Percentiles rank a stretch among this genome's conserved stretches.
Evolutionary conservation across 2,888 invertebrate species (phyloP).

Genomic region (Hyposoter didymator): DNA sequence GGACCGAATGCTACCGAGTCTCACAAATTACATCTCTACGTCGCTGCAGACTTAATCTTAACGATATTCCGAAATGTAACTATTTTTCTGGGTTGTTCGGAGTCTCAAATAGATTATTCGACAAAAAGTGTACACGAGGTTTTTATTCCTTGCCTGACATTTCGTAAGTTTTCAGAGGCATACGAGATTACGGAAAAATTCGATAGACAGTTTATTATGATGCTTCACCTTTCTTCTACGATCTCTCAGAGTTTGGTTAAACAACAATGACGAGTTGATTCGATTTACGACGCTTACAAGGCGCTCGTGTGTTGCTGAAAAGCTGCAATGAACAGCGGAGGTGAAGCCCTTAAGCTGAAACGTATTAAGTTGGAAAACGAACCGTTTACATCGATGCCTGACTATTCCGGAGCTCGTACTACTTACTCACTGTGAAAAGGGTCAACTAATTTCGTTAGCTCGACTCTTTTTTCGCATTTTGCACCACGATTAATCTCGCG

Average conservation of each 20-base stretch:
- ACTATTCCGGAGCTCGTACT: constrained; percentile 4
- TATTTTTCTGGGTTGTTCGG: neutral
- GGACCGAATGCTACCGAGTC: neutral
- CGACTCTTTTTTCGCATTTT: neutral
- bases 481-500: neutral
- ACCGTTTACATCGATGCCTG: neutral
- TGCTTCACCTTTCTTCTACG: too few species aligned
- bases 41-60: neutral
- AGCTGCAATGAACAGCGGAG: neutral
- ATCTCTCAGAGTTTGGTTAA: too few species aligned
- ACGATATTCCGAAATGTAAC: neutral
- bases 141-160: too few species aligned
- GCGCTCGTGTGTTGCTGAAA: too few species aligned
- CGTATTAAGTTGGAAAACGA: neutral
- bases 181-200: too few species aligned
- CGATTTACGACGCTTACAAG: too few species aligned
- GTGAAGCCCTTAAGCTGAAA: neutral
- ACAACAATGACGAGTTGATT: too few species aligned
- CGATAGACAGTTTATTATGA: too few species aligned
- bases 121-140: too few species aligned
- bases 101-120: neutral
- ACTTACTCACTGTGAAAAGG: constrained; percentile 20
- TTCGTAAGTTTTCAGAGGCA: too few species aligned
- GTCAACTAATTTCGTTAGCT: neutral
- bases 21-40: neutral